Conservation (phyloP, 2,797 vertebrate genomes). For the Halcyon smyrnensis region DNA sequence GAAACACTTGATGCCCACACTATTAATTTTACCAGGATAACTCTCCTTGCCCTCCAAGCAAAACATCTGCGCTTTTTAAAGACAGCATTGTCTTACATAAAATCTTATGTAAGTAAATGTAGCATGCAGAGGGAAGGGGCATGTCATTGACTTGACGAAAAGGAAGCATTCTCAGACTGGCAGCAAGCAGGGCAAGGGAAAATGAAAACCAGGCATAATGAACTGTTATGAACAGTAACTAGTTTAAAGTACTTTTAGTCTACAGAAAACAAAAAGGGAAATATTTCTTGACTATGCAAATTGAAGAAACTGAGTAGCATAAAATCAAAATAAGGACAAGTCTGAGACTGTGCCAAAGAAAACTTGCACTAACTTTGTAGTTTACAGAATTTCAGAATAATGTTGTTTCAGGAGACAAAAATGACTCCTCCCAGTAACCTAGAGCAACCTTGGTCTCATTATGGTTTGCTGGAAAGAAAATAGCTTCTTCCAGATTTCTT, state of each 20-base stretch:
- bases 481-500: constrained; percentile 36
- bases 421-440: constrained; percentile 40
- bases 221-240: background rate
- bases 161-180: background rate
- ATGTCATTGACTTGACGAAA: background rate
- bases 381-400: constrained; percentile 41
- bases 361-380: constrained; percentile 20
- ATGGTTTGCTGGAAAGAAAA: constrained; percentile 29
- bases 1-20: background rate
- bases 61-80: constrained; percentile 19
- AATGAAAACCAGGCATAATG: background rate
- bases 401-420: constrained; percentile 49
- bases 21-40: constrained; percentile 20
- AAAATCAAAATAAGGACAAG: constrained; percentile 54
- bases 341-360: constrained; percentile 28
- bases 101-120: background rate
- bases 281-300: constrained; percentile 50
- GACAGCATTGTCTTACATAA: background rate
- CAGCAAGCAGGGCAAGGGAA: background rate
- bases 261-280: background rate
- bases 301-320: background rate
- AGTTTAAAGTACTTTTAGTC: background rate
- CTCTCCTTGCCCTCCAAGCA: constrained; percentile 6
- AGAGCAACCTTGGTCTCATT: constrained; percentile 19
- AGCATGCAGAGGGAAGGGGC: background rate